These are phyloP conservation scores for Pseudomyrmex gracilis DNA, from an alignment of 1,140 invertebrate genomes.

Conservation along the genomic window DNA sequence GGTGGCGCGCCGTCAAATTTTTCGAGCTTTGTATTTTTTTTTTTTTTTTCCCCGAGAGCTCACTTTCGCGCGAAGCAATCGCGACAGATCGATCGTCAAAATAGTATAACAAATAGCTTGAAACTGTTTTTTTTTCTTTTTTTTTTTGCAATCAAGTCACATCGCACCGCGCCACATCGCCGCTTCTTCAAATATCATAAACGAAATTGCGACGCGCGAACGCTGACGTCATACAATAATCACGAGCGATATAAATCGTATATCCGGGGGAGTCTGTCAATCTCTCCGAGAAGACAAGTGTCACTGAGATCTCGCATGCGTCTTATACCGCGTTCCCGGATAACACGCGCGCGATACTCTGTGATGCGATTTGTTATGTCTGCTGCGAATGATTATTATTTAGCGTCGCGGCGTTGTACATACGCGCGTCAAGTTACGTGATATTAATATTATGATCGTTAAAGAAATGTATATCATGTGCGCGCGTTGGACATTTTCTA, in stretches of 20 bases:
- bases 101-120: neutral
- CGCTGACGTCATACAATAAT: slow-evolving; percentile 10
- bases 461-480: neutral
- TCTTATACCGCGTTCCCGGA: neutral
- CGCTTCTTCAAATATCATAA: neutral
- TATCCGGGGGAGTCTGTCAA: slow-evolving; percentile 40
- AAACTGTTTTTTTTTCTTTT: neutral
- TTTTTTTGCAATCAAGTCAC: too few species aligned
- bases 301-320: slow-evolving; percentile 19
- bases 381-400: slow-evolving; percentile 23
- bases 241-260: neutral
- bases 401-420: slow-evolving; percentile 10
- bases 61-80: neutral
- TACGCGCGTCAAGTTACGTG: neutral
- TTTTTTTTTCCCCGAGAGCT: neutral
- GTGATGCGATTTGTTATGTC: slow-evolving; percentile 24
- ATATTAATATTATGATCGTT: slow-evolving; percentile 27
- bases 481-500: neutral
- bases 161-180: too few species aligned
- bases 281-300: slow-evolving; percentile 22
- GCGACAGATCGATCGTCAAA: neutral
- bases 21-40: neutral
- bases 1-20: neutral
- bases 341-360: neutral
- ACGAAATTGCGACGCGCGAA: slow-evolving; percentile 1